Percentiles rank a stretch among this genome's conserved stretches.
phyloP scores from a whole-genome alignment of 2,797 vertebrate species.

The Apogon hyalosoma region DNA sequence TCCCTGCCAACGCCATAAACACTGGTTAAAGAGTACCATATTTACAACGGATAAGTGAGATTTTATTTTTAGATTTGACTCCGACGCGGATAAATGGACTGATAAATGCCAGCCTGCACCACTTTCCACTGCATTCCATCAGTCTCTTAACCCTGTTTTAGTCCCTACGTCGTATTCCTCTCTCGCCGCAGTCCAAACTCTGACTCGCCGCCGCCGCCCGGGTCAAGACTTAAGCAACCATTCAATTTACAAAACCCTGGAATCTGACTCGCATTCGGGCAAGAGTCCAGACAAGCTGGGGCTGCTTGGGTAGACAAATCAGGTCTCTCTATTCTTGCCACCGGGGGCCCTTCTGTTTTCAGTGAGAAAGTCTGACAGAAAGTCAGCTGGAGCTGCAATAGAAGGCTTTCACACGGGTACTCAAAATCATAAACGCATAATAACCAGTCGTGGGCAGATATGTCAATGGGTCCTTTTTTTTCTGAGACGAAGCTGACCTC shows the following conservation, averaged over 20 bases:
- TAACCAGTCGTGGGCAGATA: conserved; percentile 55
- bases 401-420: conserved; percentile 51
- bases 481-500: conserved; percentile 64
- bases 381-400: conserved; percentile 57
- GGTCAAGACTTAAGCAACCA: conserved; percentile 37
- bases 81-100: conserved; percentile 41
- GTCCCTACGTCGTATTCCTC: conserved; percentile 1
- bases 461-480: conserved; percentile 57
- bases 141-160: background rate
- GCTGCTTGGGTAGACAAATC: conserved; percentile 52
- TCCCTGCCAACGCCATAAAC: conserved; percentile 5
- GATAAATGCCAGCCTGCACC: conserved; percentile 24
- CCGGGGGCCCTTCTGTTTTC: conserved; percentile 46
- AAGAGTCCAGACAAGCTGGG: conserved; percentile 32
- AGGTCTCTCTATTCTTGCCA: conserved; percentile 47
- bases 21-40: conserved; percentile 10
- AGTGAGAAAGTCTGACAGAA: conserved; percentile 60
- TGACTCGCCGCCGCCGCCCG: conserved; percentile 13
- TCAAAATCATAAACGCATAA: conserved; percentile 52
- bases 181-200: conserved; percentile 6
- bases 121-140: conserved; percentile 3
- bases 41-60: conserved; percentile 32
- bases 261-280: conserved; percentile 37
- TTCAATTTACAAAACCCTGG: conserved; percentile 55
- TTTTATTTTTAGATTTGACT: conserved; percentile 49